phyloP scores from a whole-genome alignment of 2,888 invertebrate genomes.

The Eristalinus aeneus region DNA sequence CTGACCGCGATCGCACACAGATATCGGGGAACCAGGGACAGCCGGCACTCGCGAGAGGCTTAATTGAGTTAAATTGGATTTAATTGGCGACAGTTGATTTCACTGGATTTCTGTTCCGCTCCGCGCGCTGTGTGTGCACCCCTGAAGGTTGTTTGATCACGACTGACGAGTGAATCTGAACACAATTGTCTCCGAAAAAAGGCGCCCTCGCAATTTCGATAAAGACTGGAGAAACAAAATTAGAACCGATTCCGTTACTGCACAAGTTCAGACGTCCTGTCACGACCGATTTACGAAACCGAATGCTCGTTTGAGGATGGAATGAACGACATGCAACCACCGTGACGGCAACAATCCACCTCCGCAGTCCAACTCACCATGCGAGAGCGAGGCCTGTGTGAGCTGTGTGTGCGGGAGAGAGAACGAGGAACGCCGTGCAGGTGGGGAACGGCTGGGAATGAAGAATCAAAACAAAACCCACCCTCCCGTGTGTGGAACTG shows the following conservation, averaged over 20 bases:
- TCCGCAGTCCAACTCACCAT: slow-evolving; percentile 28
- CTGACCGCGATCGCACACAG: slow-evolving; percentile 32
- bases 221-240: slow-evolving; percentile 3
- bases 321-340: slow-evolving; percentile 53
- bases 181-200: background rate
- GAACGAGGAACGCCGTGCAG: slow-evolving; percentile 37
- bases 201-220: background rate
- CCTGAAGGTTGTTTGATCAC: slow-evolving; percentile 46
- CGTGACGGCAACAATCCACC: slow-evolving; percentile 20
- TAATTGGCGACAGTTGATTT: slow-evolving; percentile 57
- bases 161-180: background rate
- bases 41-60: slow-evolving; percentile 4
- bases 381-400: background rate
- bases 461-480: slow-evolving; percentile 61
- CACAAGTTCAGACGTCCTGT: slow-evolving; percentile 46
- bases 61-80: slow-evolving; percentile 67
- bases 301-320: slow-evolving; percentile 52
- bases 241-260: slow-evolving; percentile 16
- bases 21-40: slow-evolving; percentile 2
- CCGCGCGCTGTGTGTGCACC: slow-evolving; percentile 26
- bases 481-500: slow-evolving; percentile 17
- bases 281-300: slow-evolving; percentile 56
- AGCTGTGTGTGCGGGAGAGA: slow-evolving; percentile 4
- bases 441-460: slow-evolving; percentile 49
- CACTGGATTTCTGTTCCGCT: slow-evolving; percentile 2